Evolutionary conservation across 2,888 invertebrate species (phyloP), one percentile per base, ranked within the genome.

Genomic region (Tenthredo livida): DNA sequence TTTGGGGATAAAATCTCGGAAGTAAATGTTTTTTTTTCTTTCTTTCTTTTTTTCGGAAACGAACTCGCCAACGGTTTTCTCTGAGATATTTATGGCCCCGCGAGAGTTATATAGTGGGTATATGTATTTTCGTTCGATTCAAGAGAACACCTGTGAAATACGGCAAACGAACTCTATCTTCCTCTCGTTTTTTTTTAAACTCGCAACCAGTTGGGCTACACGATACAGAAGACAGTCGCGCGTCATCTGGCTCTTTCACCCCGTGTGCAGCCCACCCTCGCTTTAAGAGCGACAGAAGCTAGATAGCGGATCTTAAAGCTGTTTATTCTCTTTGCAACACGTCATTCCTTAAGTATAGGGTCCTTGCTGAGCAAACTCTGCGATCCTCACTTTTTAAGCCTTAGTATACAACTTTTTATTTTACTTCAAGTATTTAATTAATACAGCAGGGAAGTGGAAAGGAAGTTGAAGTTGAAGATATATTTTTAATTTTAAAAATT

Each of bases 271-370:
- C 33, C 67, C 65, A 47, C 83, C 67, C 83, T 67, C 47, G 47
- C 43, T 2, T 2, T 10, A 70, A 50, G 83, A 70, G 67, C 83
- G 83, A 83, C 83, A 83, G 83, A 83, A 83, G 83, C 21, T 83
- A 83, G 83, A 83, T 83, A 83, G 83, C 83, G 83, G 70, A 83
- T 83, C 83, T 83, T 25, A 33, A 65, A 67, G 83, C 83, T 80
- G 80, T 58, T 80, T 61, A 80, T 80, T 80, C 80, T 80, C 80
- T 50, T 80, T 25, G 37, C 58, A 61, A 40, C 80, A 40, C 61
- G 80, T 80, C 40, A 80, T 21, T 80, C 37, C 80, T 80, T 80
- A 80, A 80, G 80, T 80, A 61, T 37, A 58, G 80, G 40, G 58
- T 80, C 61, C 61, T 58, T 37, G 12, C 61, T 61, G 58, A 80